Evolutionary conservation across 2,888 invertebrate species (phyloP).

Genomic region (Aporophyla lueneburgensis): DNA sequence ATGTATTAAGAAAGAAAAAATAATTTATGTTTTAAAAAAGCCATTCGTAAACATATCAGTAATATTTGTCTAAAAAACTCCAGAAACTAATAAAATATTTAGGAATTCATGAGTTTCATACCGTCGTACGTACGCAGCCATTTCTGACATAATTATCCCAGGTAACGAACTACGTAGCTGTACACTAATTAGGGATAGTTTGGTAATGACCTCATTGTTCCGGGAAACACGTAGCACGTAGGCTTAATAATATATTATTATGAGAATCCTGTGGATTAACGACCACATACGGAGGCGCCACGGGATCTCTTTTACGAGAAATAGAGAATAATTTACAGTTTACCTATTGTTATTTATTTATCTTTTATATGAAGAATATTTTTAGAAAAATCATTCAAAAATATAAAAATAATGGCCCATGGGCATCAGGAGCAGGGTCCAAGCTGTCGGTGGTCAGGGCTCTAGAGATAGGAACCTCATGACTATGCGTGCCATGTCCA

Average conservation of each 20-base stretch:
- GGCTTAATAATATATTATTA: constrained; percentile 28
- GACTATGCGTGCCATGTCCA: too few species aligned
- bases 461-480: too few species aligned
- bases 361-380: neutral
- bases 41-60: neutral
- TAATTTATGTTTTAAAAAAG: neutral
- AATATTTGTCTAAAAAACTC: neutral
- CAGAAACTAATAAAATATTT: neutral
- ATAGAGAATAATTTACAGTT: neutral
- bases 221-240: constrained; percentile 1
- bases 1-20: neutral
- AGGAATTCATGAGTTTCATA: neutral
- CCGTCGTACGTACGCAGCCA: neutral
- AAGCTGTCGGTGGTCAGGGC: too few species aligned
- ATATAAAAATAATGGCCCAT: too few species aligned
- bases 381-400: too few species aligned
- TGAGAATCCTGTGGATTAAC: constrained; percentile 5
- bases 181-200: constrained; percentile 33
- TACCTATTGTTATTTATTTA: neutral
- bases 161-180: constrained; percentile 26
- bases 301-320: neutral
- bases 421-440: too few species aligned
- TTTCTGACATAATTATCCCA: constrained; percentile 27
- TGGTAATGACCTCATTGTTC: constrained; percentile 39
- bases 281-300: neutral